phyloP scores from a whole-genome alignment of 2,113 vertebrate genomes.

The Lanius collurio region DNA sequence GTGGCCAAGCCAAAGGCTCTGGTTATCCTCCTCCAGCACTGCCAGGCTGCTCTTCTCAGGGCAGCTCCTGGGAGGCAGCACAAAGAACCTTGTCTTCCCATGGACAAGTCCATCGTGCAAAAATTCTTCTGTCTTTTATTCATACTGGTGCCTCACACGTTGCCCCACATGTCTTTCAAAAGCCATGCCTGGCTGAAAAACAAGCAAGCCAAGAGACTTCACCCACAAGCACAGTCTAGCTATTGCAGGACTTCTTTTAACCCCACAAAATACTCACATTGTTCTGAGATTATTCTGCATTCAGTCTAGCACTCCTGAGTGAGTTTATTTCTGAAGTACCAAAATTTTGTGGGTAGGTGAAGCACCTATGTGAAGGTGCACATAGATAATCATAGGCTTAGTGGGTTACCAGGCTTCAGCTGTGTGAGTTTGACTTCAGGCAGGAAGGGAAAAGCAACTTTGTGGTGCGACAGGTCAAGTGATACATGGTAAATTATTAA shows the following conservation, averaged over 20 bases:
- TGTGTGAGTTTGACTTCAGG: background rate
- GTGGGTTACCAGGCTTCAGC: background rate
- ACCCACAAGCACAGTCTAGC: fast-evolving
- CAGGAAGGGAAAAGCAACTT: background rate
- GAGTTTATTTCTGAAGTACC: background rate
- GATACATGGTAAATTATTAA: background rate
- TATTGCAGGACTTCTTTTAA: background rate
- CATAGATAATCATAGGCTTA: background rate
- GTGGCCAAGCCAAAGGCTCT: background rate
- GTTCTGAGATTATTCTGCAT: background rate
- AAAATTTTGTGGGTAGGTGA: background rate
- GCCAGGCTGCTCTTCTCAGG: background rate
- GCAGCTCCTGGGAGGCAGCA: background rate
- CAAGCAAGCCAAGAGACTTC: background rate
- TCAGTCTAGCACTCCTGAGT: background rate
- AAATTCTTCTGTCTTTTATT: background rate
- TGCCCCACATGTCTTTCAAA: background rate
- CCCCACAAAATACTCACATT: background rate
- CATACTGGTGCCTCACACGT: fast-evolving
- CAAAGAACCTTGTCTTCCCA: fast-evolving
- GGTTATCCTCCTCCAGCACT: background rate
- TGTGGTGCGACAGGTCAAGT: background rate
- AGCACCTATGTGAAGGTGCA: background rate
- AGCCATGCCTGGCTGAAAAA: background rate
- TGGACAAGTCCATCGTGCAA: too few relatives aligned